phyloP scores from a whole-genome alignment of 2,888 invertebrate genomes.

The Eurytoma californica region DNA sequence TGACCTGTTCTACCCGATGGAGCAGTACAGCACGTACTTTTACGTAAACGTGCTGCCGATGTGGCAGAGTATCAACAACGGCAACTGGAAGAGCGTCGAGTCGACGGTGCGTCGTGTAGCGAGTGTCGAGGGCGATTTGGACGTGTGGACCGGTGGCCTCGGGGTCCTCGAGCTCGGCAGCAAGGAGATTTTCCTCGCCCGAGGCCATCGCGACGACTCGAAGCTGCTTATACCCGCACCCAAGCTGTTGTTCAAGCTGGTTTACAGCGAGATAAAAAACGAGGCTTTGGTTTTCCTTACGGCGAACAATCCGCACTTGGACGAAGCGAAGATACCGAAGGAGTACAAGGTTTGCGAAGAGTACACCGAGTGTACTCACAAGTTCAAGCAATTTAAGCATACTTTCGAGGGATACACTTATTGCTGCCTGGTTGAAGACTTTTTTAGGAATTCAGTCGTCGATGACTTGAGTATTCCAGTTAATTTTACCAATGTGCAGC shows the following conservation, averaged over 20 bases:
- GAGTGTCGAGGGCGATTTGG: conserved; percentile 62
- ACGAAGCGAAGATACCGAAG: neutral
- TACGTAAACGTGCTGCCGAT: conserved; percentile 78
- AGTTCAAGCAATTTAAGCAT: conserved; percentile 17
- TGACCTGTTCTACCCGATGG: conserved; percentile 76
- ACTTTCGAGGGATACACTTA: conserved; percentile 41
- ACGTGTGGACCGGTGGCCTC: conserved; percentile 71
- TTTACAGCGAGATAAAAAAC: neutral
- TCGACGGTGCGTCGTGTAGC: conserved; percentile 66
- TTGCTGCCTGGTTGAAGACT: conserved; percentile 44
- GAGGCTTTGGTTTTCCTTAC: conserved; percentile 41
- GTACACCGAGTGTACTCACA: neutral
- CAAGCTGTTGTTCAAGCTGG: conserved; percentile 45
- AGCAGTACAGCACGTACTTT: conserved; percentile 77
- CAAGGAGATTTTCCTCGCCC: conserved; percentile 13
- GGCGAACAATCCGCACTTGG: conserved; percentile 37
- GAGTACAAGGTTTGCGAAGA: conserved; percentile 24
- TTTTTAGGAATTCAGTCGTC: neutral
- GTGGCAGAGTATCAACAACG: conserved; percentile 75
- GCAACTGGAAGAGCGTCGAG: conserved; percentile 75
- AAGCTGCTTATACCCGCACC: conserved; percentile 35
- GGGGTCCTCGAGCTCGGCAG: conserved; percentile 64
- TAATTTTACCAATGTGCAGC: neutral
- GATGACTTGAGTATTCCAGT: neutral
- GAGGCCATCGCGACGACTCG: neutral